Conservation (phyloP, 2,888 invertebrate species). For the Dione juno region DNA sequence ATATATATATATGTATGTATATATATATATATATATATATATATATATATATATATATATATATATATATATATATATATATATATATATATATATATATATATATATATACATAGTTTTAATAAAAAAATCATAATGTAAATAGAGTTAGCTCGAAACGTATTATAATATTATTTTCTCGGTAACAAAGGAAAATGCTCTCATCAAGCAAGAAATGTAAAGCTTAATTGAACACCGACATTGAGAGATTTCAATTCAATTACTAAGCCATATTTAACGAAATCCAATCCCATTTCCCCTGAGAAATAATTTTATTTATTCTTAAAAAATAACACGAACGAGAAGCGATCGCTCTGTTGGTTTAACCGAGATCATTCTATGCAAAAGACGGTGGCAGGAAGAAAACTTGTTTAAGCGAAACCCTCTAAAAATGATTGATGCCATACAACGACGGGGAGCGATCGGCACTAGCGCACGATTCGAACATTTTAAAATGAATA, state of each 20-base stretch:
- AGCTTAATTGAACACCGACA: slow-evolving; percentile 83
- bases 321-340: slow-evolving; percentile 82
- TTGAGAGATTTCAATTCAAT: slow-evolving; percentile 85
- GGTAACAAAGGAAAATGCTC: slow-evolving; percentile 77
- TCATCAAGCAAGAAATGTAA: slow-evolving; percentile 75
- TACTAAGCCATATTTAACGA: slow-evolving; percentile 84
- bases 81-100: too few species aligned
- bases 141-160: slow-evolving; percentile 31
- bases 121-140: slow-evolving; percentile 47
- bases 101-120: not conserved
- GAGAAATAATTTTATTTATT: slow-evolving; percentile 83
- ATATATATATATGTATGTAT: too few species aligned
- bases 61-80: too few species aligned
- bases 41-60: too few species aligned
- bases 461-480: slow-evolving; percentile 63
- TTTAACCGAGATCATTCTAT: slow-evolving; percentile 81
- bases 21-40: too few species aligned
- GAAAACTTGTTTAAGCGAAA: slow-evolving; percentile 83
- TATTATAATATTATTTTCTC: slow-evolving; percentile 69
- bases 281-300: slow-evolving; percentile 83
- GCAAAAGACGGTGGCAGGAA: slow-evolving; percentile 77
- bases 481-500: slow-evolving; percentile 79
- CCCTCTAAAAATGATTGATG: slow-evolving; percentile 85
- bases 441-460: slow-evolving; percentile 65
- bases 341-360: slow-evolving; percentile 77